Percentiles rank a stretch among this genome's conserved stretches.
Evolutionary conservation across 2,113 vertebrate species (phyloP).

Genomic region (Pseudopodoces humilis): DNA sequence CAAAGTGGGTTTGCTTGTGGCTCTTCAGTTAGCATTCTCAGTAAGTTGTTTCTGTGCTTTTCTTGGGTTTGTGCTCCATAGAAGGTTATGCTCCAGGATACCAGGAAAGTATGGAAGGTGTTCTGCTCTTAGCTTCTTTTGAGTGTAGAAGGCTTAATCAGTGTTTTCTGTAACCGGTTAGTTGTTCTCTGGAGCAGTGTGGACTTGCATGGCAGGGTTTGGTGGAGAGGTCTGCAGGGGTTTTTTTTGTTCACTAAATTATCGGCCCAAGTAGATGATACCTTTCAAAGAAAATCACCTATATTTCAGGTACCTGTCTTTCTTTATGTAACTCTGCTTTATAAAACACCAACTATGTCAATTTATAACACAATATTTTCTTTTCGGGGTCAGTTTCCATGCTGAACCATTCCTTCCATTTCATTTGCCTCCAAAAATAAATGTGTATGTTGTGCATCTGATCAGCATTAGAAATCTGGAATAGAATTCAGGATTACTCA

Average conservation of each 20-base stretch:
- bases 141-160: background rate
- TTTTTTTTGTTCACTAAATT: background rate
- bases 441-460: background rate
- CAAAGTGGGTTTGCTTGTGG: background rate
- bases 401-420: background rate
- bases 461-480: background rate
- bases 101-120: background rate
- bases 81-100: background rate
- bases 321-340: background rate
- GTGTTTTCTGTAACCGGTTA: background rate
- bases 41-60: background rate
- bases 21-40: background rate
- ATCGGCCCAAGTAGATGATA: background rate
- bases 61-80: accelerated
- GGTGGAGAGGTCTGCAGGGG: background rate
- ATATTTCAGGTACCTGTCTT: background rate
- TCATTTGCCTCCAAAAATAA: background rate
- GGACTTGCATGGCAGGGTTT: background rate
- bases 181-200: background rate
- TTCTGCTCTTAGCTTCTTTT: background rate
- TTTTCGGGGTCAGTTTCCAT: background rate
- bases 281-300: accelerated
- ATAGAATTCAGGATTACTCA: background rate
- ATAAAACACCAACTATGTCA: accelerated
- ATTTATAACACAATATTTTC: background rate